Conservation (phyloP, 2,113 vertebrate species). For the Ceuthmochares aereus region DNA sequence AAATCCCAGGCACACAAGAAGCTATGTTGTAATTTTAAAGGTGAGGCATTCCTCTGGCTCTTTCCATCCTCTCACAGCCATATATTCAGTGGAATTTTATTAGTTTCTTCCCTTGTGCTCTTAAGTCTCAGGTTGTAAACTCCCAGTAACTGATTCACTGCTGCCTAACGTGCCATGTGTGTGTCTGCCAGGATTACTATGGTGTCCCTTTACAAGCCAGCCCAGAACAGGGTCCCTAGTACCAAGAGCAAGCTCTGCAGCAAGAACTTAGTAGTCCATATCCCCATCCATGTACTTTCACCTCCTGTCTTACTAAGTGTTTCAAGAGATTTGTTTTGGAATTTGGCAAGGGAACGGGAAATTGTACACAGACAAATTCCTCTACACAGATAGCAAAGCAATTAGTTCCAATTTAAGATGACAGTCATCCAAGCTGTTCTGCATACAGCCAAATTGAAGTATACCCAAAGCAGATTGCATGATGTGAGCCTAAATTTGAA, state of each 20-base stretch:
- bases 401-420: not conserved
- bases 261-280: not conserved
- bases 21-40: not conserved
- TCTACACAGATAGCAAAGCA: not conserved
- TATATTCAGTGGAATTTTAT: not conserved
- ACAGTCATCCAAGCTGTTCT: constrained; percentile 29
- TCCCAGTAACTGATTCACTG: not conserved
- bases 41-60: not conserved
- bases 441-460: not conserved
- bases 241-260: not conserved
- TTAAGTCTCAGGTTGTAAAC: not conserved
- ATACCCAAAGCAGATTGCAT: not conserved
- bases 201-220: not conserved
- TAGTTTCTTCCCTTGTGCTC: not conserved
- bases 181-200: not conserved
- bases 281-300: not conserved
- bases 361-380: not conserved
- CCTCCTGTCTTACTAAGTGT: not conserved
- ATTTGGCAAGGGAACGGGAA: not conserved
- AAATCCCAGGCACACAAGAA: not conserved
- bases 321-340: not conserved
- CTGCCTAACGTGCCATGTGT: not conserved
- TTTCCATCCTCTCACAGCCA: not conserved
- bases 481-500: not conserved
- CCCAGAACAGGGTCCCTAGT: not conserved